Percentiles rank a stretch among this genome's conserved stretches.
These are phyloP conservation scores for Manacus vitellinus DNA, from an alignment of 2,113 vertebrate genomes.

Conservation along the genomic window DNA sequence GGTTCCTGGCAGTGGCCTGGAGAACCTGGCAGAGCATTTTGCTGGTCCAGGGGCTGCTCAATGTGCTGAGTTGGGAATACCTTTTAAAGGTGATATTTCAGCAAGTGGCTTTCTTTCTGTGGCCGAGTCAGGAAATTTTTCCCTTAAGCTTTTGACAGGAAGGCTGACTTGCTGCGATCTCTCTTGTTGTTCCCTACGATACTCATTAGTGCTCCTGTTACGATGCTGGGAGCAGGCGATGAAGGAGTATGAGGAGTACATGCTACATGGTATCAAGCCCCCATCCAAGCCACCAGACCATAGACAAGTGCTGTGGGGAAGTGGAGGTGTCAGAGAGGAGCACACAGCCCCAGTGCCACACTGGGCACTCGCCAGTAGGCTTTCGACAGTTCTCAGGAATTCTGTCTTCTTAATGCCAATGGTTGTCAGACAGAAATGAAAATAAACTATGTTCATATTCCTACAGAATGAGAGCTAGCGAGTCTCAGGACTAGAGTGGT, in stretches of 20 bases:
- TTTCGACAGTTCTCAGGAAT: background rate
- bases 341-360: rapidly evolving
- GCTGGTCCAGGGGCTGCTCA: conserved; percentile 40
- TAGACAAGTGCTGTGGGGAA: rapidly evolving
- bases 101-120: conserved; percentile 5
- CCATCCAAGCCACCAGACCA: background rate
- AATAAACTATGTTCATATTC: background rate
- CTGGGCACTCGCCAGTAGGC: rapidly evolving
- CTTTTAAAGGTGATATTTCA: conserved; percentile 50
- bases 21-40: conserved; percentile 35
- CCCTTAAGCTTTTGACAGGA: conserved; percentile 28
- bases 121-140: conserved; percentile 11
- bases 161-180: conserved; percentile 35
- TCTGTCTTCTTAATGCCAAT: background rate
- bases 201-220: conserved; percentile 10
- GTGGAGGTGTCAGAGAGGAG: background rate
- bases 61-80: conserved; percentile 41
- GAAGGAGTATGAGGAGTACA: background rate
- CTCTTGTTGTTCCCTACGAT: background rate
- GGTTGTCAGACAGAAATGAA: background rate
- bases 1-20: background rate
- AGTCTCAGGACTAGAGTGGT: background rate
- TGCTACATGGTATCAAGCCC: background rate
- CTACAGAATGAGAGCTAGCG: background rate
- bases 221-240: background rate